Percentiles rank a stretch among this genome's conserved stretches.
Evolutionary conservation across 2,797 vertebrate species (phyloP).

Genomic region (Epinephelus awoara): DNA sequence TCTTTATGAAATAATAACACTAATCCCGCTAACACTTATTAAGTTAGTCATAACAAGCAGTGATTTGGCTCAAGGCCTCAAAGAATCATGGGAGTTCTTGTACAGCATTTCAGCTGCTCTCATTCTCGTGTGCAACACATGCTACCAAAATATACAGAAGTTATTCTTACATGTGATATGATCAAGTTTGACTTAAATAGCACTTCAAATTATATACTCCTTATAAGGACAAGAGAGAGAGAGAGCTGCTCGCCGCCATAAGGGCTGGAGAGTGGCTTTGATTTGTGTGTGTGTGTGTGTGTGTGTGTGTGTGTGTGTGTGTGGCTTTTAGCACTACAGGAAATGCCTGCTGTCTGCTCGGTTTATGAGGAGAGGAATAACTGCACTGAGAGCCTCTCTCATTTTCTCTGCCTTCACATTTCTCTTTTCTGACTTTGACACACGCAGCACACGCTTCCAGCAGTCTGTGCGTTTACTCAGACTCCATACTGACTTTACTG

Average conservation of each 20-base stretch:
- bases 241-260: slow-evolving; percentile 36
- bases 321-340: slow-evolving; percentile 73
- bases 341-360: slow-evolving; percentile 79
- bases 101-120: background rate
- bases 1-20: background rate
- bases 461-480: slow-evolving; percentile 4
- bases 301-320: slow-evolving; percentile 3
- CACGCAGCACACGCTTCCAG: slow-evolving; percentile 7
- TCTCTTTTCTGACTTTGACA: slow-evolving; percentile 52
- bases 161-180: slow-evolving; percentile 49
- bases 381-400: slow-evolving; percentile 42
- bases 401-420: slow-evolving; percentile 47
- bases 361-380: slow-evolving; percentile 71
- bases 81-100: slow-evolving; percentile 6
- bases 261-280: slow-evolving; percentile 41
- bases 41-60: background rate
- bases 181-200: slow-evolving; percentile 47
- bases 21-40: background rate
- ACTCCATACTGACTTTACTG: background rate
- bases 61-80: background rate
- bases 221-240: slow-evolving; percentile 58
- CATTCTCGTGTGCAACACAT: slow-evolving; percentile 21
- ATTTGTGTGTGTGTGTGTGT: slow-evolving; percentile 22
- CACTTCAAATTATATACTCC: slow-evolving; percentile 46
- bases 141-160: slow-evolving; percentile 31